Evolutionary conservation across 2,888 invertebrate genomes (phyloP).

Genomic region (Scrobipalpa costella): DNA sequence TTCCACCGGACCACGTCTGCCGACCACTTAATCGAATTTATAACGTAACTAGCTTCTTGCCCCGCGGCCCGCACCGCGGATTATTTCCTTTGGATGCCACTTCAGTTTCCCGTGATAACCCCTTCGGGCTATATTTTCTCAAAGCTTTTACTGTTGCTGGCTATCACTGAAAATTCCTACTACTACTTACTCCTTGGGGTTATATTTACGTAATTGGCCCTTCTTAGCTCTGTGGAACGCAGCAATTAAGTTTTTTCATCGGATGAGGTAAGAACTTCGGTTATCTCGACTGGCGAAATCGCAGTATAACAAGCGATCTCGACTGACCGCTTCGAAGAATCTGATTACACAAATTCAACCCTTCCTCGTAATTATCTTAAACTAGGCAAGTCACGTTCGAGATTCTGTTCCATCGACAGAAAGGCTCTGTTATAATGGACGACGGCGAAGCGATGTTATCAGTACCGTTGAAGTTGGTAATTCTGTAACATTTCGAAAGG

Average conservation of each 20-base stretch:
- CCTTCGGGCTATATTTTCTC: neutral
- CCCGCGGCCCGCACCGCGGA: constrained; percentile 25
- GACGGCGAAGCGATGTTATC: constrained; percentile 46
- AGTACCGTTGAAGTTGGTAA: constrained; percentile 40
- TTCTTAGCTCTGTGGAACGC: neutral
- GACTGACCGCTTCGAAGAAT: constrained; percentile 50
- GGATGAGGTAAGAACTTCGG: neutral
- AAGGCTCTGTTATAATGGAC: constrained; percentile 48
- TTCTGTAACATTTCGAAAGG: constrained; percentile 37
- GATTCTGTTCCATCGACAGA: constrained; percentile 36
- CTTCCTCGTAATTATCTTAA: constrained; percentile 48
- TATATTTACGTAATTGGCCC: neutral
- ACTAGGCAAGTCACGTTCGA: constrained; percentile 52
- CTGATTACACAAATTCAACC: constrained; percentile 51
- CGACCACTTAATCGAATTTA: constrained; percentile 41
- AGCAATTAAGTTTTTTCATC: neutral
- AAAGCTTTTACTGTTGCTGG: neutral
- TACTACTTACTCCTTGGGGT: neutral
- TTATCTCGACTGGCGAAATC: constrained; percentile 13
- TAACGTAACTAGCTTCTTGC: constrained; percentile 33
- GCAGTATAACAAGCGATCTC: constrained; percentile 36
- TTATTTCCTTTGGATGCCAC: constrained; percentile 23
- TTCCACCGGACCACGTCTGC: constrained; percentile 39
- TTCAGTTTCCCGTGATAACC: neutral
- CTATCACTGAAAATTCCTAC: too few relatives aligned